A percentile compares a stretch with the other conserved stretches of the same genome.
phyloP scores from a whole-genome alignment of 2,888 invertebrate genomes.

The Strigamia crassipes region DNA sequence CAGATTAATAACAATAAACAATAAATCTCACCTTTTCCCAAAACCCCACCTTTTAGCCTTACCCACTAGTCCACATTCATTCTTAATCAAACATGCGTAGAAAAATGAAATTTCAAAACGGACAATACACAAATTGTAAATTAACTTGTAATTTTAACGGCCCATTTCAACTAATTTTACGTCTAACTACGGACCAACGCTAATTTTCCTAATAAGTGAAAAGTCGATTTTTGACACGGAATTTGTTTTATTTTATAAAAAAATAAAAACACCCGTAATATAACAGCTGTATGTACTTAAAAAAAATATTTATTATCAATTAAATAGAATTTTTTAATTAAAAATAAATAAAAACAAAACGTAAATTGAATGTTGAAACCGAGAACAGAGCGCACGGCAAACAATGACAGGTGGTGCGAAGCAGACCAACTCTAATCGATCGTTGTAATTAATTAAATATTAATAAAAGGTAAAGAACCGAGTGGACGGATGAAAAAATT shows the following conservation, averaged over 20 bases:
- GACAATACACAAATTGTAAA: neutral
- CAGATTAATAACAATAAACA: too few species aligned
- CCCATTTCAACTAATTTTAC: neutral
- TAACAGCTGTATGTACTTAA: neutral
- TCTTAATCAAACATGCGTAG: too few species aligned
- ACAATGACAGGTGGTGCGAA: conserved; percentile 15
- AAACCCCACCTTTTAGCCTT: too few species aligned
- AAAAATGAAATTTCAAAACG: neutral
- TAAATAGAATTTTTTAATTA: neutral
- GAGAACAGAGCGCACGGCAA: neutral
- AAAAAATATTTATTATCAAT: neutral
- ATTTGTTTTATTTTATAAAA: too few species aligned
- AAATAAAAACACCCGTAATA: too few species aligned
- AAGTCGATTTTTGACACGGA: too few species aligned
- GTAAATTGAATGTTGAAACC: neutral
- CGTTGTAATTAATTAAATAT: conserved; percentile 1
- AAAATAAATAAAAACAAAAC: neutral
- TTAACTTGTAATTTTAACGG: neutral
- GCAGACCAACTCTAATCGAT: neutral
- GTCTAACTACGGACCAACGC: neutral
- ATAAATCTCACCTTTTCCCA: too few species aligned
- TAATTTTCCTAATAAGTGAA: neutral
- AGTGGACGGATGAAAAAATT: neutral
- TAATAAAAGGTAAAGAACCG: neutral
- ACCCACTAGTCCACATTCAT: too few species aligned